Evolutionary conservation across 1,140 invertebrate species (phyloP).

Genomic region (Nasonia giraulti): DNA sequence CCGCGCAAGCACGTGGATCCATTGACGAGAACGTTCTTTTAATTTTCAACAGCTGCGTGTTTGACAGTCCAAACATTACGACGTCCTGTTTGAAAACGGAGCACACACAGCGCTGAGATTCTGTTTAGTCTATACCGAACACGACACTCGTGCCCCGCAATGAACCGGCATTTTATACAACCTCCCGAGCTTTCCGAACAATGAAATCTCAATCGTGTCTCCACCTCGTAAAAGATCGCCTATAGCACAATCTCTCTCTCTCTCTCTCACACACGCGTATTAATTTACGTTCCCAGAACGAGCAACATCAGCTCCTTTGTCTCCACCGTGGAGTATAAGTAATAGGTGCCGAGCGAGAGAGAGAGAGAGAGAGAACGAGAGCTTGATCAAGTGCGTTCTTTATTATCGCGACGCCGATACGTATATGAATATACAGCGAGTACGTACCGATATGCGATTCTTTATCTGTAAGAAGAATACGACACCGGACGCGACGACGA

Average conservation of each 20-base stretch:
- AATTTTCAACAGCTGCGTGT: too few relatives aligned
- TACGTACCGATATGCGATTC: background rate
- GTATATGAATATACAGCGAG: background rate
- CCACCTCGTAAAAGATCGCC: too few relatives aligned
- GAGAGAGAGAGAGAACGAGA: too few relatives aligned
- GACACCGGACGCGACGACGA: background rate
- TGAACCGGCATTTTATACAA: background rate
- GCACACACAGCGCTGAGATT: too few relatives aligned
- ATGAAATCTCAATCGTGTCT: too few relatives aligned
- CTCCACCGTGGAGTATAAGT: background rate
- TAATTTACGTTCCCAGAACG: slow-evolving; percentile 40
- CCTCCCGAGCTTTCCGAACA: too few relatives aligned
- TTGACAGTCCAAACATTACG: too few relatives aligned
- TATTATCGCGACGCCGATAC: background rate
- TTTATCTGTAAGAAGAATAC: background rate
- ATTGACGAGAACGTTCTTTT: too few relatives aligned
- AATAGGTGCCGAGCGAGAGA: background rate
- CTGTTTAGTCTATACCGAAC: too few relatives aligned
- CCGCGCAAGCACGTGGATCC: too few relatives aligned
- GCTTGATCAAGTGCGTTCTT: background rate
- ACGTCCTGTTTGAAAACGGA: too few relatives aligned
- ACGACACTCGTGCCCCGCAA: too few relatives aligned
- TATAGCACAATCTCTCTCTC: background rate
- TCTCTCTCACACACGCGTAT: background rate
- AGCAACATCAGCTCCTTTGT: slow-evolving; percentile 13